Evolutionary conservation across 2,113 vertebrate species (phyloP).

Genomic region (Microcebus ravelobensis): DNA sequence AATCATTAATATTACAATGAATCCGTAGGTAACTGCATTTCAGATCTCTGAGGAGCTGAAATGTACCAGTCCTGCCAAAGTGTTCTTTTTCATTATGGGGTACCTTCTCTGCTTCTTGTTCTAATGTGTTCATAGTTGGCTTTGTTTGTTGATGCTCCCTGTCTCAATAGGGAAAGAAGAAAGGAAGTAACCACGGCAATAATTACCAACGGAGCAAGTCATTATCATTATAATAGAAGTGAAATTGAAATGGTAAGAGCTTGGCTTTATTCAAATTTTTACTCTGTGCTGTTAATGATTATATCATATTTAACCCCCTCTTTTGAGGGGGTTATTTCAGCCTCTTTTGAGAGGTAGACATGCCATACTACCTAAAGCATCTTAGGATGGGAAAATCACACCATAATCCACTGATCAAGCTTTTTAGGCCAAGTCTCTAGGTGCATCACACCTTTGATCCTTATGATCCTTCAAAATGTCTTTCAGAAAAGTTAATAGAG

Average conservation of each 20-base stretch:
- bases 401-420: not conserved
- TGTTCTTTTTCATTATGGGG: not conserved
- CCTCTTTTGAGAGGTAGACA: not conserved
- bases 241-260: not conserved
- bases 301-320: slow-evolving; percentile 2
- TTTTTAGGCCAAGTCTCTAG: slow-evolving; percentile 47
- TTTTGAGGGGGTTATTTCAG: too few relatives aligned
- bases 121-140: not conserved
- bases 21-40: not conserved
- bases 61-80: not conserved
- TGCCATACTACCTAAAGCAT: not conserved
- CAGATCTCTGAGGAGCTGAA: not conserved
- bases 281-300: not conserved
- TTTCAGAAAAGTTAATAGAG: slow-evolving; percentile 74
- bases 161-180: not conserved
- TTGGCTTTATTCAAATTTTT: slow-evolving; percentile 2
- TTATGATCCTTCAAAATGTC: slow-evolving; percentile 65
- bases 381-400: not conserved
- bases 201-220: not conserved
- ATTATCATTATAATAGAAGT: slow-evolving; percentile 38
- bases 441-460: not conserved
- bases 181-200: not conserved
- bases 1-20: not conserved
- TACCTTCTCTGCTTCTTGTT: not conserved
- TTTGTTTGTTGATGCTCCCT: not conserved